Evolutionary conservation across 2,888 invertebrate species (phyloP).

Genomic region (Orthosia incerta): DNA sequence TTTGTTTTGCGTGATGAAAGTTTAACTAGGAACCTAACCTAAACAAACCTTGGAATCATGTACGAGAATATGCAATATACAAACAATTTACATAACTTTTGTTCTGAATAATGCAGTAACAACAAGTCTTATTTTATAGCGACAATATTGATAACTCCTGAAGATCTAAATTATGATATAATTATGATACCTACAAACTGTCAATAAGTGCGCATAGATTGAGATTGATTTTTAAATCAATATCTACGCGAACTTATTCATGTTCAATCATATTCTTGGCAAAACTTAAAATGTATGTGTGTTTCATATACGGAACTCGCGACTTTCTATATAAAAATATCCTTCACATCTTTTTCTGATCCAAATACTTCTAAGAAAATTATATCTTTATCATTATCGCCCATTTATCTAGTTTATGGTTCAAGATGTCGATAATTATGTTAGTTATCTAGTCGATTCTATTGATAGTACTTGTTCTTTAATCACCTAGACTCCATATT

Average conservation of each 20-base stretch:
- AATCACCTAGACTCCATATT: slow-evolving; percentile 14
- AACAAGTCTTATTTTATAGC: background rate
- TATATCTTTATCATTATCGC: slow-evolving; percentile 31
- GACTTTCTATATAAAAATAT: background rate
- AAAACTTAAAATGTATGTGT: background rate
- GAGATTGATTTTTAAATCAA: background rate
- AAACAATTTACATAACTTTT: background rate
- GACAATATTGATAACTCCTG: background rate
- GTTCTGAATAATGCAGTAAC: no score
- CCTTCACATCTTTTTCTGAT: slow-evolving; percentile 11
- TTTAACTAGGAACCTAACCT: no score
- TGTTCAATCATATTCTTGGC: background rate
- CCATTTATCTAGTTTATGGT: slow-evolving; percentile 39
- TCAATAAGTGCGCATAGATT: background rate
- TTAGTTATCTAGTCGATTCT: slow-evolving; percentile 22
- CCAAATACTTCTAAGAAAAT: slow-evolving; percentile 31
- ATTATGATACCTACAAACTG: no score
- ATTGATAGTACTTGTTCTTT: slow-evolving; percentile 42
- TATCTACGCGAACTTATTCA: background rate
- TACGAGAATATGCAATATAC: no score
- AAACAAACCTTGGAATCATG: background rate
- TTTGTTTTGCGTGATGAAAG: no score
- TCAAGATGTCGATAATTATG: slow-evolving; percentile 24
- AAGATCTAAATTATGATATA: background rate
- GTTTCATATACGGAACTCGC: slow-evolving; percentile 15